phyloP scores from a whole-genome alignment of 2,113 vertebrate species.

The Oryzias javanicus region DNA sequence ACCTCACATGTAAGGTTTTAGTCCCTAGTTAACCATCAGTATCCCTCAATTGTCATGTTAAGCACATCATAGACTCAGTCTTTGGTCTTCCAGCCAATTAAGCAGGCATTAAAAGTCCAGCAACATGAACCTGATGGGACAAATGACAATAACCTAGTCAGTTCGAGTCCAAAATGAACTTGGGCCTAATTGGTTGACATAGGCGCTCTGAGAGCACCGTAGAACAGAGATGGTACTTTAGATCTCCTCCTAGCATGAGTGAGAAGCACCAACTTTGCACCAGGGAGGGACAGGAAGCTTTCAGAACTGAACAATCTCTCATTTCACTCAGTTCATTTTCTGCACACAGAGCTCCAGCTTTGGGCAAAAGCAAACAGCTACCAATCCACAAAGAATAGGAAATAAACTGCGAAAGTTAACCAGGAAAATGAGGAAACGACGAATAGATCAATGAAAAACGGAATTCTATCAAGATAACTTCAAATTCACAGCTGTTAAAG shows the following conservation, averaged over 20 bases:
- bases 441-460: conserved; percentile 56
- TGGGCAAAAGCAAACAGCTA: conserved; percentile 19
- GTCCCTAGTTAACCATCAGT: conserved; percentile 64
- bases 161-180: conserved; percentile 59
- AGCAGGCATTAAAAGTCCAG: conserved; percentile 59
- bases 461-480: conserved; percentile 69
- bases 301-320: conserved; percentile 34
- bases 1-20: conserved; percentile 52
- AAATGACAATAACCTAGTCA: conserved; percentile 66
- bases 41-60: conserved; percentile 60
- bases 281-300: conserved; percentile 26
- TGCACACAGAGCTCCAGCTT: conserved; percentile 9
- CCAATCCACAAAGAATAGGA: conserved; percentile 10
- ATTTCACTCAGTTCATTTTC: conserved; percentile 25
- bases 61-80: conserved; percentile 56
- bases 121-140: conserved; percentile 60
- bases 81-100: conserved; percentile 68
- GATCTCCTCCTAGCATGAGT: conserved; percentile 43
- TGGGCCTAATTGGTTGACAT: conserved; percentile 60
- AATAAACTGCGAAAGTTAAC: conserved; percentile 18
- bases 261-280: conserved; percentile 35
- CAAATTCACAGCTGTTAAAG: conserved; percentile 54
- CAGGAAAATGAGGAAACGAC: conserved; percentile 20
- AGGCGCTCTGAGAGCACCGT: conserved; percentile 46
- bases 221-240: conserved; percentile 45